Evolutionary conservation across 2,888 invertebrate species (phyloP), one percentile per base, ranked within the genome.

Genomic region (Tenthredo distinguenda): DNA sequence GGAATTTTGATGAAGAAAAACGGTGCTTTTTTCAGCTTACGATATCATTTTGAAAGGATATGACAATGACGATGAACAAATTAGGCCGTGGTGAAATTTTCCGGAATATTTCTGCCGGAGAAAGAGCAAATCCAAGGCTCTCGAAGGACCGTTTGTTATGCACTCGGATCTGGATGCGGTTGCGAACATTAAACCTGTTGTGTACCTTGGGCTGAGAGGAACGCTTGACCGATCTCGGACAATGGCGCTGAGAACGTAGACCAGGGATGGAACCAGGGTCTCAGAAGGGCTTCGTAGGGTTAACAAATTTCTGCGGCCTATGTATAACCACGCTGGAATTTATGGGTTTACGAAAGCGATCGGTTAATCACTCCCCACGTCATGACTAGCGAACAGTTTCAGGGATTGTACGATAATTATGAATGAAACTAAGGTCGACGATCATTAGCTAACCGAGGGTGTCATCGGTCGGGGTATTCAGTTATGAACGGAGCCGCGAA

Each of bases 241-340:
- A 91, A 91, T 91, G 88, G 90, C 89, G 91, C 89, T 91, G 91
- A 90, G 91, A 91, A 91, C 90, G 85, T 88, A 85, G 89, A 87
- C 87, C 88, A 88, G 88, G 88, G 88, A 87, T 86, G 86, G 86
- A 89, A 91, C 83, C 91, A 91, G 91, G 91, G 88, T 88, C 88
- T 85, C 90, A 91, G 90, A 87, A 91, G 88, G 50, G 77, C 21
- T 68, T 79, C 68, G 77, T 47, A 85, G 85, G 79, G 85, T 85
- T 0, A 34, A 26, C 9, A 18, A 34, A 34, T 37, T 3, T 40
- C 40, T 62, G 4, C 34, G 15, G 76, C 5, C 18, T 77, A 9
- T 31, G 4, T 76, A 2, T 15, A 43, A 18, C 2, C 65, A 26
- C 31, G 9, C 21, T 26, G 15, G 68, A 68, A 7, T 31, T 68